Evolutionary conservation across 2,113 vertebrate species (phyloP), one percentile per base, ranked within the genome.

Genomic region (Uria lomvia): DNA sequence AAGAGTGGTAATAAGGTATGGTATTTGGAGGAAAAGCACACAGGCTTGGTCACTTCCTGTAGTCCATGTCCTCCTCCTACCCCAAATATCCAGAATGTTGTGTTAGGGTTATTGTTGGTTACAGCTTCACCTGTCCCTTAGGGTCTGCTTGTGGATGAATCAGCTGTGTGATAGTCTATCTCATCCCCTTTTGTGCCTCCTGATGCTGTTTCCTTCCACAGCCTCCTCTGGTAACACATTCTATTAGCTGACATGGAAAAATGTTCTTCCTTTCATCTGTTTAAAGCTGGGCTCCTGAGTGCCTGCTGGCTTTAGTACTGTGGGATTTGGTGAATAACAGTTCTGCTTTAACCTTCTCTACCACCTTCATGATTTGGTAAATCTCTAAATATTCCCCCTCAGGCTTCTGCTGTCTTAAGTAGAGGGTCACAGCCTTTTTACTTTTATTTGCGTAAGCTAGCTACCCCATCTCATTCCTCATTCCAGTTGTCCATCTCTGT

Each of bases 381-480:
- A 32, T 45, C 40, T 67, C n/a, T 60, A 85, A 38, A 20, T 34
- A 22, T 21, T 11, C 16, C 16, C 14, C 50, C 36, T 72, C 34
- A 77, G 72, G 52, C 38, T 82, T 70, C 32, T 58, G 65, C 43
- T 65, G 19, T 45, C 63, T 62, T 7, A 55, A 55, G 27, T 19
- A 60, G 38, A 62, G 32, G 22, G n/a, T 34, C 62, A 23, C 40
- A 60, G 24, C 11, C 38, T 77, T 38, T 55, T 38, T 22, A 50
- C 43, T 59, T 66, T 66, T 77, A 40, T 59, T 83, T 2, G 0
- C 0, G 0, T 42, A 40, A 77, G 23, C 6, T 34, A 34, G 43
- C 32, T 58, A 36, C 16, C 17, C 77, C 29, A 77, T 40, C 34
- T 29, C 29, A 27, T 59, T 72, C 11, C 26, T 45, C n/a, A 36